phyloP scores from a whole-genome alignment of 1,140 invertebrate species.

The Galleria mellonella region DNA sequence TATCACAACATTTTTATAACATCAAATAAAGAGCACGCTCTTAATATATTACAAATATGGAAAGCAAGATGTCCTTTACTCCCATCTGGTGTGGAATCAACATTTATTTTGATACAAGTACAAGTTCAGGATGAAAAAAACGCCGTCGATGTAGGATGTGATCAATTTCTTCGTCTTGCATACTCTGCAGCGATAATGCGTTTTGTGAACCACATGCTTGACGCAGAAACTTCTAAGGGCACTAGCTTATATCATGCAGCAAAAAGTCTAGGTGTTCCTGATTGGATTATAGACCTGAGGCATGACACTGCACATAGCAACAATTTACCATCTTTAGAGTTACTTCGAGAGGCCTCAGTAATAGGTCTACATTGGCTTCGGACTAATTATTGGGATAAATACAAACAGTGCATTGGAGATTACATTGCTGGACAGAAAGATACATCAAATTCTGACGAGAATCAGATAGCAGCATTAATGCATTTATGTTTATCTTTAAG shows the following conservation, averaged over 20 bases:
- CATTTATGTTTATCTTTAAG: slow-evolving; percentile 54
- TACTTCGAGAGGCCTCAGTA: slow-evolving; percentile 73
- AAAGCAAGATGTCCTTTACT: slow-evolving; percentile 78
- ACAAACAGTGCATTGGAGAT: slow-evolving; percentile 43
- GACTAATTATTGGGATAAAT: slow-evolving; percentile 69
- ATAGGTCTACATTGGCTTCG: slow-evolving; percentile 77
- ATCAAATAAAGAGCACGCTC: slow-evolving; percentile 60
- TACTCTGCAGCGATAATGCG: slow-evolving; percentile 79
- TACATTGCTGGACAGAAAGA: slow-evolving; percentile 26
- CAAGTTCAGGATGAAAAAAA: slow-evolving; percentile 37
- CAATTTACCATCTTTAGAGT: slow-evolving; percentile 73
- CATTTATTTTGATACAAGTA: slow-evolving; percentile 79
- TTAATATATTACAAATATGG: slow-evolving; percentile 76
- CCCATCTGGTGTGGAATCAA: slow-evolving; percentile 81
- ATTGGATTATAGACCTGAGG: slow-evolving; percentile 80
- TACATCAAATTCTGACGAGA: slow-evolving; percentile 19
- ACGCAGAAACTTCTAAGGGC: slow-evolving; percentile 69
- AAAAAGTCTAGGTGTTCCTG: slow-evolving; percentile 75
- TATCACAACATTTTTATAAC: slow-evolving; percentile 74
- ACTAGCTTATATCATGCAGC: slow-evolving; percentile 76
- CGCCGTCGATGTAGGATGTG: slow-evolving; percentile 16
- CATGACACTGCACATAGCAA: slow-evolving; percentile 79
- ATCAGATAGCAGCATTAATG: slow-evolving; percentile 37
- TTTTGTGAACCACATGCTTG: slow-evolving; percentile 77
- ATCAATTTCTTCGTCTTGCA: slow-evolving; percentile 74